phyloP scores from a whole-genome alignment of 2,113 vertebrate genomes.

The Chamaea fasciata region DNA sequence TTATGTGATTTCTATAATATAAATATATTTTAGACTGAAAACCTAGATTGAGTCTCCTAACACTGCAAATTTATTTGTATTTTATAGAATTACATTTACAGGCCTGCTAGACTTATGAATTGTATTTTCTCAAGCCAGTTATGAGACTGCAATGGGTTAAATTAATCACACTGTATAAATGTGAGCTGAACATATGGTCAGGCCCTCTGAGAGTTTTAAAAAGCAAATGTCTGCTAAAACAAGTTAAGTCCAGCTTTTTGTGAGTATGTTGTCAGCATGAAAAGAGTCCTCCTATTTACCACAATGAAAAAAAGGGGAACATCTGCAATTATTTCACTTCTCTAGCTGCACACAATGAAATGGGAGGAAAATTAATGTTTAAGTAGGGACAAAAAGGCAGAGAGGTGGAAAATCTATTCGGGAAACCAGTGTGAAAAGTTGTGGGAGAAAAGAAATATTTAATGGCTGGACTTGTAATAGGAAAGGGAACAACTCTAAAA shows the following conservation, averaged over 20 bases:
- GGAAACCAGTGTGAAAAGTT: slow-evolving; percentile 1
- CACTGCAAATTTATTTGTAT: neutral
- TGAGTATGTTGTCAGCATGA: slow-evolving; percentile 54
- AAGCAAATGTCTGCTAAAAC: slow-evolving; percentile 67
- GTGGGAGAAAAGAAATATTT: neutral
- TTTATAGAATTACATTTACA: slow-evolving; percentile 30
- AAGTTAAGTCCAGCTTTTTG: slow-evolving; percentile 57
- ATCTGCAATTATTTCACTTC: slow-evolving; percentile 41
- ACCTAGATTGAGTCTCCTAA: neutral
- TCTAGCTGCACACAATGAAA: slow-evolving; percentile 44
- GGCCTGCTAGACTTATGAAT: neutral
- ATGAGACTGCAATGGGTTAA: slow-evolving; percentile 61
- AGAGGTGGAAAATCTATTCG: slow-evolving; percentile 38
- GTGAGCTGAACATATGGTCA: slow-evolving; percentile 69
- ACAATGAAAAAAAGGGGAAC: slow-evolving; percentile 12
- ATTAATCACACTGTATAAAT: slow-evolving; percentile 55
- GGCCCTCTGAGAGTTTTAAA: slow-evolving; percentile 64
- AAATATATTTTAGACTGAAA: neutral
- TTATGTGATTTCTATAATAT: neutral
- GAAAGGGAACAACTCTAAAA: slow-evolving; percentile 23
- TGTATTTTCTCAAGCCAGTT: slow-evolving; percentile 30
- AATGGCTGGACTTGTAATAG: neutral
- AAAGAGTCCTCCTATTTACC: slow-evolving; percentile 43
- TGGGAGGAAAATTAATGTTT: slow-evolving; percentile 32
- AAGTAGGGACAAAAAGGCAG: slow-evolving; percentile 36